Evolutionary conservation across 1,140 invertebrate genomes (phyloP), one percentile per base, ranked within the genome.

Genomic region (Apis florea): DNA sequence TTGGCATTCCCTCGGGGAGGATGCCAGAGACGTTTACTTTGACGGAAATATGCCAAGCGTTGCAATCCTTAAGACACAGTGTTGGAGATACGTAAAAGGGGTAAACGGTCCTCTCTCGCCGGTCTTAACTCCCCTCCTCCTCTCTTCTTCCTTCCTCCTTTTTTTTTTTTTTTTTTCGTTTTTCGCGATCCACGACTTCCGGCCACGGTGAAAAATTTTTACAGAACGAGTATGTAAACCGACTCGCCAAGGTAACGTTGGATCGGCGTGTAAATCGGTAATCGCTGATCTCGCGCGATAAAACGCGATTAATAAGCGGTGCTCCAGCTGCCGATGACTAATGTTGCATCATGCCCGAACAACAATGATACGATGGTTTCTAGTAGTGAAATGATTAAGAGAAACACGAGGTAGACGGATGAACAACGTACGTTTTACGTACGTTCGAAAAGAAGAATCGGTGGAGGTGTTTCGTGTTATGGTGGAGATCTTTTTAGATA

Each of bases 11-110:
- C 84, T 85, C 78, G 85, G 91, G 90, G 88, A 79, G 88, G 83
- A 93, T 93, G 90, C 92, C 92, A 88, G 73, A 83, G 87, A 92
- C 89, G 91, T 92, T 93, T 91, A 89, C 93, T 93, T 93, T 93
- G 93, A 93, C 83, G 86, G 88, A 92, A 90, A 90, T 92, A 93
- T 93, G 90, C 91, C 89, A 91, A 92, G 90, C 92, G 91, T 90
- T 86, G 84, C 92, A 88, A 87, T 89, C 89, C 89, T 89, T 83
- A 89, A 91, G 90, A 91, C 82, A 78, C 82, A 78, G 74, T 85
- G 59, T 49, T 58, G 76, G 82, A 85, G 61, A 70, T 85, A 85
- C 59, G 83, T 72, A 71, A 80, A 86, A 78, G 85, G 88, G 89
- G 82, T 86, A 73, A 73, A 87, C 73, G 74, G 56, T 75, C 72